Evolutionary conservation across 2,797 vertebrate species (phyloP), one percentile per base, ranked within the genome.

Genomic region (Phoeniculus purpureus): DNA sequence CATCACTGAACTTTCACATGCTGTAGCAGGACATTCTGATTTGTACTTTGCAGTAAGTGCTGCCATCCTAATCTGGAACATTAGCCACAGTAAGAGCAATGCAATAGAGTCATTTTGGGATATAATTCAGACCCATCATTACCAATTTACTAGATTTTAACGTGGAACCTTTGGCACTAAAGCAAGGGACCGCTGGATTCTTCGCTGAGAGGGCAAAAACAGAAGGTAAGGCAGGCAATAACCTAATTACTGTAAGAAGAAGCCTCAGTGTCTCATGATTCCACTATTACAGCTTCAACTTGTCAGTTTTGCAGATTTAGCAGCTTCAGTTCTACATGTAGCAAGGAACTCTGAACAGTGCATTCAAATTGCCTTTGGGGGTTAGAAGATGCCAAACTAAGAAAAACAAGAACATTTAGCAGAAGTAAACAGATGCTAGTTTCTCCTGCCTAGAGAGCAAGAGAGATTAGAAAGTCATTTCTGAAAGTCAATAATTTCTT

Each of bases 1-100:
- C 0, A 0, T 43, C 45, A 32, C 12, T 12, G 19, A 34, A 15
- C 31, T 58, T 34, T n/a, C n/a, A 23, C 12, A 26, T 3, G 1
- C 18, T 22, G 7, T 10, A 52, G 37, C 16, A 45, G 17, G 26
- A 43, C n/a, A 20, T 56, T 71, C 23, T 4, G 29, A 56, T 51
- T 50, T 3, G 0, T 40, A 27, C 20, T 60, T 55, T 40, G 34
- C 66, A 64, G 37, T 26, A 60, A 80, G n/a, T 15, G 13, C 21
- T 47, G 15, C 20, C 77, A 60, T 6, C 16, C 60, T 27, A 19
- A 25, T 18, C 31, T 31, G 65, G 10, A 50, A 15, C 7, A 15
- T 15, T 21, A 48, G 13, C 14, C 21, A 47, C 15, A 56, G 75
- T 15, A 22, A 54, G 14, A 55, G 13, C 34, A 65, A 89, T 54